A percentile compares a stretch with the other conserved stretches of the same genome.
Conservation (phyloP, 2,888 invertebrate genomes). For the Diabrotica balteata region DNA sequence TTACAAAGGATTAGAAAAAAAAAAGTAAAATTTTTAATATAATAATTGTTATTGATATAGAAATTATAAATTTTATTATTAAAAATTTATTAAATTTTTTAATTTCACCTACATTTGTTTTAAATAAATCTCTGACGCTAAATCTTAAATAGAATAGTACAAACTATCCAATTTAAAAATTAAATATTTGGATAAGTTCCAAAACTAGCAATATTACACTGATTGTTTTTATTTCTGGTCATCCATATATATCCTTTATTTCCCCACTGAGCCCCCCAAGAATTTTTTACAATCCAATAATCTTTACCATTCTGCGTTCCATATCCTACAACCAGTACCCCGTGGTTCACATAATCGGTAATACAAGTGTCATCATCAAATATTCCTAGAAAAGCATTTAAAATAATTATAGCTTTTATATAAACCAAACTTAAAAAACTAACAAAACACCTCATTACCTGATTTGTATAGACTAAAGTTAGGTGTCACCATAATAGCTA, state of each 20-base stretch:
- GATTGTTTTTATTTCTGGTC: slow-evolving; percentile 7
- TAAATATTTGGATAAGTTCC: slow-evolving; percentile 13
- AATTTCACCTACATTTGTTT: no score
- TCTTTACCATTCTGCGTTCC: slow-evolving; percentile 5
- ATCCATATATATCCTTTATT: slow-evolving; percentile 8
- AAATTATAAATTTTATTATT: no score
- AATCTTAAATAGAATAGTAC: no score
- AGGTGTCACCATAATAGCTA: slow-evolving; percentile 35
- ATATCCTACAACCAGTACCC: slow-evolving; percentile 9
- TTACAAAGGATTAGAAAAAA: no score
- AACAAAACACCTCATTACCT: not conserved
- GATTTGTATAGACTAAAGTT: slow-evolving; percentile 7
- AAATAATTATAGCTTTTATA: no score
- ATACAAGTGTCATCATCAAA: not conserved
- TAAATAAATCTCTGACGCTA: no score
- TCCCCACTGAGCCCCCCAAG: slow-evolving; percentile 9
- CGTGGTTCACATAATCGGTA: slow-evolving; percentile 10
- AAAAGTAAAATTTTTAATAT: no score
- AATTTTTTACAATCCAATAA: slow-evolving; percentile 15
- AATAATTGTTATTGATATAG: no score
- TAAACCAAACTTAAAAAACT: not conserved
- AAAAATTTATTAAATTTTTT: no score
- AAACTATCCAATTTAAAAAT: no score
- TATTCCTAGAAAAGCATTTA: not conserved
- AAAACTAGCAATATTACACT: slow-evolving; percentile 4